A percentile compares a stretch with the other conserved stretches of the same genome.
Conservation (phyloP, 2,797 vertebrate genomes). For the Rhynchotus rufescens region DNA sequence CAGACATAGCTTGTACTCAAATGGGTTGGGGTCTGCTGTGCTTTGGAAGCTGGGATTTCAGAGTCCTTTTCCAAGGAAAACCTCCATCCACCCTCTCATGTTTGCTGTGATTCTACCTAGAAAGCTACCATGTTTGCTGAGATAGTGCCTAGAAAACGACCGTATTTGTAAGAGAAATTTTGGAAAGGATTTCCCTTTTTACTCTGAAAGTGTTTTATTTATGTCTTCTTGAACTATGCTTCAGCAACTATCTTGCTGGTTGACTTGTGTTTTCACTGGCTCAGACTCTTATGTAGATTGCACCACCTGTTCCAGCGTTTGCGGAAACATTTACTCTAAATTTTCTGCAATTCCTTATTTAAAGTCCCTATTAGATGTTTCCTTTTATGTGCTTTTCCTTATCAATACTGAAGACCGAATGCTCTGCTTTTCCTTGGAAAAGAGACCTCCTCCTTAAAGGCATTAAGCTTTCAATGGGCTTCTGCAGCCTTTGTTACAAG, state of each 20-base stretch:
- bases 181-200: conserved; percentile 30
- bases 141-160: conserved; percentile 32
- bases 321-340: conserved; percentile 38
- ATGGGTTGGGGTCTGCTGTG: neutral
- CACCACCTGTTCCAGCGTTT: conserved; percentile 67
- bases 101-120: conserved; percentile 41
- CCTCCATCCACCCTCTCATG: neutral
- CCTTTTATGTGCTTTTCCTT: conserved; percentile 35
- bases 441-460: conserved; percentile 27
- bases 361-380: conserved; percentile 3
- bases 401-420: conserved; percentile 50
- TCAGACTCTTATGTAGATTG: conserved; percentile 23
- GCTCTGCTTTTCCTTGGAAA: conserved; percentile 19
- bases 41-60: neutral
- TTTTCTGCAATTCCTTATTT: conserved; percentile 51
- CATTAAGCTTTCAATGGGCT: conserved; percentile 36
- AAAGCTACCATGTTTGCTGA: conserved; percentile 17
- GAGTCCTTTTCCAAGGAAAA: conserved; percentile 15
- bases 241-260: conserved; percentile 45
- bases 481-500: conserved; percentile 42
- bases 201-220: conserved; percentile 45
- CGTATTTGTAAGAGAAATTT: neutral
- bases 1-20: neutral
- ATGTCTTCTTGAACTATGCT: conserved; percentile 36
- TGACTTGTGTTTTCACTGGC: conserved; percentile 70